Conservation (phyloP, 2,797 vertebrate species). For the Alcedo quadribrachys region DNA sequence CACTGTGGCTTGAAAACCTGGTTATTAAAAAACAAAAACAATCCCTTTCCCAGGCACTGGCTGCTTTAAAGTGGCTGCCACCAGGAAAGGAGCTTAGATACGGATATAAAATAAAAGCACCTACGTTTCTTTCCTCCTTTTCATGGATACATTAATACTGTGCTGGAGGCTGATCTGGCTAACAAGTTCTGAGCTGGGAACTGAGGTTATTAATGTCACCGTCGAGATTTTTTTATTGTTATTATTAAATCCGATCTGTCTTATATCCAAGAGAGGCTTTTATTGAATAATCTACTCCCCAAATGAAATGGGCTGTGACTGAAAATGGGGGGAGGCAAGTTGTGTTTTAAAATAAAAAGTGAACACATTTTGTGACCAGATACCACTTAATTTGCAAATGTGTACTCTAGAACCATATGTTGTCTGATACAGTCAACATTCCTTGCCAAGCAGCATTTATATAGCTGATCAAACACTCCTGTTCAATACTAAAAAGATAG, state of each 20-base stretch:
- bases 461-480: constrained; percentile 29
- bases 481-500: background rate
- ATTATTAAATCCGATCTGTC: constrained; percentile 27
- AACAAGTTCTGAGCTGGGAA: constrained; percentile 67
- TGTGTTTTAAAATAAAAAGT: constrained; percentile 58
- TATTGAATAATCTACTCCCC: constrained; percentile 33
- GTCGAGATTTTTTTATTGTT: constrained; percentile 10
- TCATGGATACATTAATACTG: constrained; percentile 37
- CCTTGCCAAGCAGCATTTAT: constrained; percentile 52
- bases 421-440: constrained; percentile 35
- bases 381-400: constrained; percentile 59
- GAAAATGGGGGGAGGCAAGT: constrained; percentile 32
- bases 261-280: constrained; percentile 28
- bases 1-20: background rate
- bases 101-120: constrained; percentile 47
- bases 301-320: constrained; percentile 30
- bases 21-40: constrained; percentile 49
- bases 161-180: constrained; percentile 66
- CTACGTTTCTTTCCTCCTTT: constrained; percentile 37
- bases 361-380: constrained; percentile 56
- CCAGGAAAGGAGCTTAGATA: constrained; percentile 43
- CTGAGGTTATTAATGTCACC: constrained; percentile 58
- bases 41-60: background rate
- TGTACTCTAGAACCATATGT: constrained; percentile 43
- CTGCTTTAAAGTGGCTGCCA: constrained; percentile 50